These are phyloP conservation scores for Nannobrachium achirus DNA, from an alignment of 2,113 vertebrate species.

Conservation along the genomic window DNA sequence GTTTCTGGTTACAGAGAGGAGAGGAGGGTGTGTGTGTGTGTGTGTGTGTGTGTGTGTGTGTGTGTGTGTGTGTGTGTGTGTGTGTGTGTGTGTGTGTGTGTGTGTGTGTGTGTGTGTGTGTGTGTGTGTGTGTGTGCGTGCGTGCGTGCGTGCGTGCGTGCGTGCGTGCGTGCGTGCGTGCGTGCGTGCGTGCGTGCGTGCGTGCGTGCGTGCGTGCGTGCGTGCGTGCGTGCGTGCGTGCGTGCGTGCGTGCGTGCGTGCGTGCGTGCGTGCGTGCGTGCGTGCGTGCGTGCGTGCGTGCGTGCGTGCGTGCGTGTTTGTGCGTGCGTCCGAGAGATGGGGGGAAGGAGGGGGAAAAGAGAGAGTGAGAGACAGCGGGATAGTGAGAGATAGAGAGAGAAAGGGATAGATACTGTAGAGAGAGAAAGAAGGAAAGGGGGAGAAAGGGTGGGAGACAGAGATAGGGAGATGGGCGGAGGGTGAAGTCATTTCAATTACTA, in stretches of 20 bases:
- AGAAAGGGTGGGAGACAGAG: too few species aligned
- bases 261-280: background rate
- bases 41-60: background rate
- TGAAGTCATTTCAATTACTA: too few species aligned
- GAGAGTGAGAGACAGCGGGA: too few species aligned
- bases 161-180: background rate
- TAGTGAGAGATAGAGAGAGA: too few species aligned
- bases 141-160: background rate
- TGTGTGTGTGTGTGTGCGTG: background rate
- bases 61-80: background rate
- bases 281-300: background rate
- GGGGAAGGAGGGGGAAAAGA: too few species aligned
- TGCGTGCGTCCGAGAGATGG: too few species aligned
- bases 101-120: background rate
- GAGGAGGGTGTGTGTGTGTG: background rate
- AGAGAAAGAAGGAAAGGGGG: too few species aligned
- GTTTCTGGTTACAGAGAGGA: conserved; percentile 26
- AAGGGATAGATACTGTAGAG: too few species aligned
- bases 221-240: background rate
- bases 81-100: background rate
- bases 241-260: background rate
- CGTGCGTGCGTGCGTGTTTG: background rate
- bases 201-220: background rate
- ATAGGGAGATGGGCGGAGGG: too few species aligned
- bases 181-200: background rate